A percentile compares a stretch with the other conserved stretches of the same genome.
Evolutionary conservation across 2,113 vertebrate species (phyloP).

Genomic region (Natator depressus): DNA sequence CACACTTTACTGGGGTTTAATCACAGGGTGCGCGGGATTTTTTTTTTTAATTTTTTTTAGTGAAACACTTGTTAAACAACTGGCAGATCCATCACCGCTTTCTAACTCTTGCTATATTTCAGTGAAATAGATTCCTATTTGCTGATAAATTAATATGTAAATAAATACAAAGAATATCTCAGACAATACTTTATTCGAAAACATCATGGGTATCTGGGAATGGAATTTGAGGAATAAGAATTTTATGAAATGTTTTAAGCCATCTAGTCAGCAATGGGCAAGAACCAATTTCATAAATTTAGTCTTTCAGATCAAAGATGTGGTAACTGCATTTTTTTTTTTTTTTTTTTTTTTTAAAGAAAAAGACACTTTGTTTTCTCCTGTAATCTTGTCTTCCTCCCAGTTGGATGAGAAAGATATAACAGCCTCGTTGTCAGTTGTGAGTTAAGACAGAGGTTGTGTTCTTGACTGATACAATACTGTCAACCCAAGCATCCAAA

Average conservation of each 20-base stretch:
- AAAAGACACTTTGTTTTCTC: background rate
- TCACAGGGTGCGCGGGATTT: background rate
- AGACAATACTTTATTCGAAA: background rate
- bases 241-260: constrained; percentile 2
- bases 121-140: background rate
- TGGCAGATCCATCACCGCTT: background rate
- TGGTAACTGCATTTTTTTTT: background rate
- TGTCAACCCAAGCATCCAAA: background rate
- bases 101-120: background rate
- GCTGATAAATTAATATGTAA: background rate
- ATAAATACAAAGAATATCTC: background rate
- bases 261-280: background rate
- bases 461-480: background rate
- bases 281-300: background rate
- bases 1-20: background rate
- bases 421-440: background rate
- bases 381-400: background rate
- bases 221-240: background rate
- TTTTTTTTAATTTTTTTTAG: no score
- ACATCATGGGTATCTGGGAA: background rate
- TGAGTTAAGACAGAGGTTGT: background rate
- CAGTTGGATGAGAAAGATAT: background rate
- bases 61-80: background rate
- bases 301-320: background rate
- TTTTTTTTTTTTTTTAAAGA: no score